phyloP scores from a whole-genome alignment of 2,113 vertebrate species.

The Struthidea cinerea region DNA sequence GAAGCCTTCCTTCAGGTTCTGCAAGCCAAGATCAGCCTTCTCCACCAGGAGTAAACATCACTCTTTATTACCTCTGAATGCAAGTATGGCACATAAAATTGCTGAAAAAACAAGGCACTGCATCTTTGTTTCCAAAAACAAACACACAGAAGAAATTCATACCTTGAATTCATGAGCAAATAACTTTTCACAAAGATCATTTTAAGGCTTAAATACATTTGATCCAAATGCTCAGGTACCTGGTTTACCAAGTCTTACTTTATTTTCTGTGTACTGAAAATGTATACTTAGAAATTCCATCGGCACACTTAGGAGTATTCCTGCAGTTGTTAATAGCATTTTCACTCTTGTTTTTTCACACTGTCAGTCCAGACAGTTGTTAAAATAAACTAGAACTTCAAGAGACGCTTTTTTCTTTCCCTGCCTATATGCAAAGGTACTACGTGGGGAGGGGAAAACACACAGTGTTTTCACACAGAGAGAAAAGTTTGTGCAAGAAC shows the following conservation, averaged over 20 bases:
- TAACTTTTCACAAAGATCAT: not conserved
- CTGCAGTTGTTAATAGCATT: not conserved
- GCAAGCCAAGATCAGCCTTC: not conserved
- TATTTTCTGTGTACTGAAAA: not conserved
- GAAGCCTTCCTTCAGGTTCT: not conserved
- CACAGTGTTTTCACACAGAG: not conserved
- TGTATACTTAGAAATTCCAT: not conserved
- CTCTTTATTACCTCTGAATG: not conserved
- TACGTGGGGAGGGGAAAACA: not conserved
- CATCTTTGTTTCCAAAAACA: not conserved
- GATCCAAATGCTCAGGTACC: not conserved
- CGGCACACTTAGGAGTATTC: not conserved
- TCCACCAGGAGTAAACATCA: not conserved
- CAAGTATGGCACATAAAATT: not conserved
- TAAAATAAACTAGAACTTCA: not conserved
- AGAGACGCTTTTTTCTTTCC: not conserved
- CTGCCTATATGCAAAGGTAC: not conserved
- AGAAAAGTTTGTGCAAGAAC: not conserved
- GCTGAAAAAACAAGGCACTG: not conserved
- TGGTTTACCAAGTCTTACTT: not conserved
- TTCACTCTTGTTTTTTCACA: not conserved
- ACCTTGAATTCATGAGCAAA: not conserved
- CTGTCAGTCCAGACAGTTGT: not conserved
- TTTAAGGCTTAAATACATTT: not conserved
- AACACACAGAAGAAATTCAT: not conserved